phyloP scores from a whole-genome alignment of 2,797 vertebrate genomes.

The Scolopax rusticola region DNA sequence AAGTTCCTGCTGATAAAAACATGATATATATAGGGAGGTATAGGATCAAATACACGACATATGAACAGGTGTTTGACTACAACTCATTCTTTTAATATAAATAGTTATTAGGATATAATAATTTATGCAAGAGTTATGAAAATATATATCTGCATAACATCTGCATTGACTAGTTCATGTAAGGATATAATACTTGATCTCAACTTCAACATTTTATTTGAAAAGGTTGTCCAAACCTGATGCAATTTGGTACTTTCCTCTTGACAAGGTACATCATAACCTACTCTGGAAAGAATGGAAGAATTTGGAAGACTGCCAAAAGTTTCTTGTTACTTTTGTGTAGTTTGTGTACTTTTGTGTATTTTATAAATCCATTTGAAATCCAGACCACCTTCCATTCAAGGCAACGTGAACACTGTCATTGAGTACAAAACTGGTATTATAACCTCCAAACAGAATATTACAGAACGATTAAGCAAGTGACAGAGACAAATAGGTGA shows the following conservation, averaged over 20 bases:
- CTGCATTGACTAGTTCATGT: not conserved
- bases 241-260: not conserved
- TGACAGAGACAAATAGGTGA: not conserved
- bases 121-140: not conserved
- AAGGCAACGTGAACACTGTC: not conserved
- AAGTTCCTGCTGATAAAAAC: not conserved
- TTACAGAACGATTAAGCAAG: not conserved
- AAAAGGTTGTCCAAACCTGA: not conserved
- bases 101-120: not conserved
- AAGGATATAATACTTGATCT: not conserved
- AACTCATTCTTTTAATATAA: not conserved
- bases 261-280: not conserved
- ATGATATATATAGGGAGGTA: not conserved
- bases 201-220: not conserved
- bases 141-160: not conserved
- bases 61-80: not conserved
- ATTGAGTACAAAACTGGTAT: not conserved
- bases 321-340: not conserved
- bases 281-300: not conserved
- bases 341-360: not conserved
- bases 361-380: not conserved
- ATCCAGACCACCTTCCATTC: not conserved
- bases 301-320: not conserved
- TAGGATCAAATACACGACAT: not conserved
- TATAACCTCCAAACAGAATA: not conserved